phyloP scores from a whole-genome alignment of 2,797 vertebrate species.

The Eospalax fontanierii region DNA sequence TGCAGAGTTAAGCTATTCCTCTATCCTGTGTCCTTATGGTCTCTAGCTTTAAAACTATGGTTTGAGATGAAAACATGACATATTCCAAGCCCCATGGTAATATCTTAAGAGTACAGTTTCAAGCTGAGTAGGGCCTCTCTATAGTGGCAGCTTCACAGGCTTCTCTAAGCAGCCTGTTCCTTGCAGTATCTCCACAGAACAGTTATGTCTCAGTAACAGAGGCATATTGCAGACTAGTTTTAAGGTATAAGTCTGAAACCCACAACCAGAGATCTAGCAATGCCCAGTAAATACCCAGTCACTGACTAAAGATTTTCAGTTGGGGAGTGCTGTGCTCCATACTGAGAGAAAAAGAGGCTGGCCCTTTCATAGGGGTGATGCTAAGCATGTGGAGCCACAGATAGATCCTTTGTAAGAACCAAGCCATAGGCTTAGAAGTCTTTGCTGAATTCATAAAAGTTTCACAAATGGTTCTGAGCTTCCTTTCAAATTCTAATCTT shows the following conservation, averaged over 20 bases:
- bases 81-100: not conserved
- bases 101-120: not conserved
- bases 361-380: not conserved
- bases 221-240: rapidly evolving
- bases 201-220: not conserved
- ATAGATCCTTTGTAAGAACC: not conserved
- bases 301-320: rapidly evolving
- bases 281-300: rapidly evolving
- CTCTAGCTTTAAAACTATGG: not conserved
- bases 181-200: rapidly evolving
- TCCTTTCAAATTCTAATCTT: not conserved
- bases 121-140: not conserved
- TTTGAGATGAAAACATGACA: not conserved
- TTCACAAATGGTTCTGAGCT: too few relatives aligned
- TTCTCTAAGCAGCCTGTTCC: not conserved
- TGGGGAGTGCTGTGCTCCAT: not conserved
- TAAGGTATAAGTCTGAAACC: not conserved
- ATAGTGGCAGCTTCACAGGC: too few relatives aligned
- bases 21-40: rapidly evolving
- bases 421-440: not conserved
- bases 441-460: too few relatives aligned
- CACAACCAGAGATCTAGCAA: not conserved
- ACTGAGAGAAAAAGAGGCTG: not conserved
- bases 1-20: not conserved
- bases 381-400: not conserved